Conservation (phyloP, 2,888 invertebrate genomes). For the Sussaba pulchella region DNA sequence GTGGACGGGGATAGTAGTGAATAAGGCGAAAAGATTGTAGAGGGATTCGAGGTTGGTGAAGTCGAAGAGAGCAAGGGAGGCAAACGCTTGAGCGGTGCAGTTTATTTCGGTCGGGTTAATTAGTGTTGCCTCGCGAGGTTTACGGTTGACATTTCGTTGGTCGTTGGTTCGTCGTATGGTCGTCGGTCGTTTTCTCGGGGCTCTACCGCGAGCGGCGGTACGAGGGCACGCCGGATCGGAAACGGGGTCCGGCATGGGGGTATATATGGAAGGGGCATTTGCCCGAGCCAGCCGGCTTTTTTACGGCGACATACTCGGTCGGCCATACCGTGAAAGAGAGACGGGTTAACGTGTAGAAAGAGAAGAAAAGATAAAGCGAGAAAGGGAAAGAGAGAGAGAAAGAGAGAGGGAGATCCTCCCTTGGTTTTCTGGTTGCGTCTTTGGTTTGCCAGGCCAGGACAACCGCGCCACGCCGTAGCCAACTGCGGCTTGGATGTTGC, state of each 20-base stretch:
- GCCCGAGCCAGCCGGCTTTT: slow-evolving; percentile 77
- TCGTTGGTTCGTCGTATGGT: slow-evolving; percentile 75
- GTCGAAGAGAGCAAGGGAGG: slow-evolving; percentile 65
- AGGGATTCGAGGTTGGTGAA: slow-evolving; percentile 49
- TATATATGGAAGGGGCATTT: slow-evolving; percentile 69
- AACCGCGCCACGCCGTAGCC: slow-evolving; percentile 19
- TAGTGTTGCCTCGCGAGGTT: slow-evolving; percentile 84
- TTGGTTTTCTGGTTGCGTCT: slow-evolving; percentile 43
- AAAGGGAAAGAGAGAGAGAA: slow-evolving; percentile 53
- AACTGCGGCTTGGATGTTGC: slow-evolving; percentile 5
- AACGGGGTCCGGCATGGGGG: slow-evolving; percentile 63
- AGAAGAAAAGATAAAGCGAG: slow-evolving; percentile 47
- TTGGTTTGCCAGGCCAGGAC: slow-evolving; percentile 39
- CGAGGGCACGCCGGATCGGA: slow-evolving; percentile 64
- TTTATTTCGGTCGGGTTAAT: slow-evolving; percentile 84
- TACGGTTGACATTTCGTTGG: slow-evolving; percentile 84
- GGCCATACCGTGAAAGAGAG: slow-evolving; percentile 75
- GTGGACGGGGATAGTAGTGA: slow-evolving; percentile 49
- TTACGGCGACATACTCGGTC: slow-evolving; percentile 81
- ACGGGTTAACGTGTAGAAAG: slow-evolving; percentile 40
- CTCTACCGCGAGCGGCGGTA: slow-evolving; percentile 36
- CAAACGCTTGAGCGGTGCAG: slow-evolving; percentile 76
- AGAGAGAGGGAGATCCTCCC: slow-evolving; percentile 38
- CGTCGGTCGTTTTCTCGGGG: slow-evolving; percentile 40
- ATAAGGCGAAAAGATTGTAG: slow-evolving; percentile 38